Evolutionary conservation across 1,140 invertebrate species (phyloP).

Genomic region (Hyphantria cunea): DNA sequence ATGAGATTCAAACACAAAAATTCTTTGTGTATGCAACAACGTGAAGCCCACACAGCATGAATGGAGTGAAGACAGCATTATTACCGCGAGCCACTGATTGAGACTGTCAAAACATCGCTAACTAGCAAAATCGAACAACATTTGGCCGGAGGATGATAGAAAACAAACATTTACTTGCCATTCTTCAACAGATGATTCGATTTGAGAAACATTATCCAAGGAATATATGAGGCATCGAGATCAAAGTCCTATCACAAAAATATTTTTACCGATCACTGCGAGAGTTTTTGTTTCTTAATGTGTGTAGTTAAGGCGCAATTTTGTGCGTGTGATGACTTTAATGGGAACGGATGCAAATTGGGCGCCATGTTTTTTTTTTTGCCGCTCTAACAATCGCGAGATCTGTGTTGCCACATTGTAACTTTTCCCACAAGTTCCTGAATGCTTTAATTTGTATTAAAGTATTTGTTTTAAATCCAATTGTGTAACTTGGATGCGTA

Average conservation of each 20-base stretch:
- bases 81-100: conserved; percentile 52
- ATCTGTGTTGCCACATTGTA: conserved; percentile 41
- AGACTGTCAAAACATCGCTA: conserved; percentile 70
- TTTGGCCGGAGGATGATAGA: conserved; percentile 67
- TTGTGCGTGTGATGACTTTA: conserved; percentile 32
- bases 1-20: conserved; percentile 39
- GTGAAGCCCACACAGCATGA: conserved; percentile 35
- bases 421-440: conserved; percentile 43
- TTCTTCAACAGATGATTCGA: conserved; percentile 57
- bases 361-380: conserved; percentile 47
- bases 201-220: conserved; percentile 60
- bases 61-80: conserved; percentile 59
- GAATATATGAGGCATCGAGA: conserved; percentile 58
- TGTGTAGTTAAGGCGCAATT: conserved; percentile 37
- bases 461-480: conserved; percentile 41
- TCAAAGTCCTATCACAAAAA: conserved; percentile 54
- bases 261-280: conserved; percentile 41
- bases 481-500: conserved; percentile 38
- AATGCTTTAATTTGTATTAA: conserved; percentile 46
- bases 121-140: conserved; percentile 63
- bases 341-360: conserved; percentile 37
- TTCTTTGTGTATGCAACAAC: conserved; percentile 31
- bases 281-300: conserved; percentile 31
- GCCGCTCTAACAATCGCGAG: conserved; percentile 40
- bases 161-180: conserved; percentile 69